Evolutionary conservation across 1,140 invertebrate species (phyloP).

Genomic region (Drosophila tsacasi): DNA sequence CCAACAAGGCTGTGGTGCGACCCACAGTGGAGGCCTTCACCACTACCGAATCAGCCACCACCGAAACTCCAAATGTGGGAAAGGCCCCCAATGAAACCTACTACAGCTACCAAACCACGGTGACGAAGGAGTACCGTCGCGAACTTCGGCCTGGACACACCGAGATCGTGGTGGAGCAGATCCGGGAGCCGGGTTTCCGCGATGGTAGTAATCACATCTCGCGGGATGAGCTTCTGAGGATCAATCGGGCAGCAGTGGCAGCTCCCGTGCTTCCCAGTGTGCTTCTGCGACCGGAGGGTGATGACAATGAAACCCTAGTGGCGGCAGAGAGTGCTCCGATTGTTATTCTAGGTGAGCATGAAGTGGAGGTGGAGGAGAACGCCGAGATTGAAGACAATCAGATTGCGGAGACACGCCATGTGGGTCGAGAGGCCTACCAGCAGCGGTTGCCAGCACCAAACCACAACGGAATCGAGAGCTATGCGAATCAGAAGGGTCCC

Average conservation of each 20-base stretch:
- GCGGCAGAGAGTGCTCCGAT: constrained; percentile 74
- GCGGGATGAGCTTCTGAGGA: constrained; percentile 69
- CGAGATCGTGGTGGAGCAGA: constrained; percentile 76
- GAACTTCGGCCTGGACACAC: constrained; percentile 73
- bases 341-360: constrained; percentile 71
- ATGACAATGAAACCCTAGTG: constrained; percentile 63
- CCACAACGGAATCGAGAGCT: constrained; percentile 50
- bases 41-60: constrained; percentile 7
- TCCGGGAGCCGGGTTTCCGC: constrained; percentile 40
- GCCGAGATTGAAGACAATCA: constrained; percentile 72
- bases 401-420: constrained; percentile 69
- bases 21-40: constrained; percentile 17
- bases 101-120: constrained; percentile 69
- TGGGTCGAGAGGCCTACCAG: constrained; percentile 58
- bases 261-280: constrained; percentile 77
- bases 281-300: constrained; percentile 54
- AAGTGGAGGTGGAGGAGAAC: constrained; percentile 61
- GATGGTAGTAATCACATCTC: constrained; percentile 74
- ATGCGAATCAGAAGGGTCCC: constrained; percentile 55
- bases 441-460: constrained; percentile 40
- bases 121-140: constrained; percentile 71
- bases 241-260: constrained; percentile 73
- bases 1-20: constrained; percentile 24
- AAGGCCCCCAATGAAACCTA: constrained; percentile 49
- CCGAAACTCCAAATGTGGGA: neutral